These are phyloP conservation scores for Xiphophorus hellerii DNA, from an alignment of 2,113 vertebrate genomes.

Conservation along the genomic window DNA sequence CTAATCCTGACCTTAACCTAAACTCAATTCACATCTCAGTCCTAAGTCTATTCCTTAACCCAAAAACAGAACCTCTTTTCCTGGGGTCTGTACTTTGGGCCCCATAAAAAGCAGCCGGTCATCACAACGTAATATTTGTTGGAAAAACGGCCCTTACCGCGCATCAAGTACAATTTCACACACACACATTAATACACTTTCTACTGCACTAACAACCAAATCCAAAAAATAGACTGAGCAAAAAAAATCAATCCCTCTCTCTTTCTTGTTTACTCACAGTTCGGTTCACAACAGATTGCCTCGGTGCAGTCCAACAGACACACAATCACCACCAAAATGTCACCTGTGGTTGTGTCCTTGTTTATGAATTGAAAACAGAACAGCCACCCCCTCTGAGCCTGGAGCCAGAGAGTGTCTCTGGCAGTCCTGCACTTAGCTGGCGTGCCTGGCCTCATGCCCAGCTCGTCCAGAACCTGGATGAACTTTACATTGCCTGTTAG, in stretches of 20 bases:
- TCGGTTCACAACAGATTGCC: constrained; percentile 31
- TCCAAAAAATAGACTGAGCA: constrained; percentile 14
- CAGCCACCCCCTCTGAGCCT: constrained; percentile 36
- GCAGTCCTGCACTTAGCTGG: constrained; percentile 40
- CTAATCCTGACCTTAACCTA: too few species aligned
- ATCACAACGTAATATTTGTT: too few species aligned
- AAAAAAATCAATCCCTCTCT: constrained; percentile 30
- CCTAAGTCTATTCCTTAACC: too few species aligned
- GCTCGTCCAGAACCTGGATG: constrained; percentile 58
- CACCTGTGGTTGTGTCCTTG: background rate
- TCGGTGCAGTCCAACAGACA: constrained; percentile 2
- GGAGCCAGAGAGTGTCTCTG: constrained; percentile 24
- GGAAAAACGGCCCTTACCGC: too few species aligned
- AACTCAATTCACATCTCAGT: too few species aligned
- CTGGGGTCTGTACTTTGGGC: too few species aligned
- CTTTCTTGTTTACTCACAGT: constrained; percentile 13
- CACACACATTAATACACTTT: too few species aligned
- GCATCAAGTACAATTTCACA: too few species aligned
- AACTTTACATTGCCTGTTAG: constrained; percentile 64
- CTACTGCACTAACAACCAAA: constrained; percentile 21
- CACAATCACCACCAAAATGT: constrained; percentile 7
- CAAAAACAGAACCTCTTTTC: too few species aligned
- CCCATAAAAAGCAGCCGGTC: too few species aligned
- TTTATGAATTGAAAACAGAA: constrained; percentile 26
- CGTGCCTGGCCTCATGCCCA: constrained; percentile 54